Percentiles rank a stretch among this genome's conserved stretches.
These are phyloP conservation scores for Megaleporinus macrocephalus DNA, from an alignment of 2,113 vertebrate species.

Conservation along the genomic window DNA sequence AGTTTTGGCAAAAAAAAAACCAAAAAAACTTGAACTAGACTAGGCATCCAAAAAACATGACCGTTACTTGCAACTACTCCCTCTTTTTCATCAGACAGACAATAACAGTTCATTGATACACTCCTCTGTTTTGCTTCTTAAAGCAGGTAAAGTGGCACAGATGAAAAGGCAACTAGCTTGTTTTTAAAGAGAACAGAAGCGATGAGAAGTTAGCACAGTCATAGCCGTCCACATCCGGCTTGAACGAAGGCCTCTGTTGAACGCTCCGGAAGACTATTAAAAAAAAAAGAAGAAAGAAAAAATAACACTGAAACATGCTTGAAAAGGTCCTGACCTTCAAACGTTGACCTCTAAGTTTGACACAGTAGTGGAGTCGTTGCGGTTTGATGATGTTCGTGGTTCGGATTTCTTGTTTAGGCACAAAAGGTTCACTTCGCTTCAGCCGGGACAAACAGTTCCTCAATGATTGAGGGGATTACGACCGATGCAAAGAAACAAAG, in stretches of 20 bases:
- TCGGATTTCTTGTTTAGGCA: slow-evolving; percentile 9
- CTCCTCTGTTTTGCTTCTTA: slow-evolving; percentile 16
- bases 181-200: slow-evolving; percentile 5
- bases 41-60: slow-evolving; percentile 5
- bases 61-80: slow-evolving; percentile 17
- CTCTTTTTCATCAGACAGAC: slow-evolving; percentile 35
- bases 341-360: slow-evolving; percentile 32
- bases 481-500: not conserved
- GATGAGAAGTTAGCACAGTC: slow-evolving; percentile 17
- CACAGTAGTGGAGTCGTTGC: not conserved
- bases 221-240: not conserved
- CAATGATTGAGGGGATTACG: not conserved
- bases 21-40: not conserved
- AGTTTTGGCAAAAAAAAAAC: slow-evolving; percentile 25
- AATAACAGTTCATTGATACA: slow-evolving; percentile 29
- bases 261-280: slow-evolving; percentile 22
- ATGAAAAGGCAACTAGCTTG: slow-evolving; percentile 10
- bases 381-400: not conserved
- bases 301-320: slow-evolving; percentile 47
- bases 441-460: not conserved
- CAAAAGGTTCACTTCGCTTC: not conserved
- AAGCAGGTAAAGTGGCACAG: slow-evolving; percentile 42
- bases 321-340: slow-evolving; percentile 42
- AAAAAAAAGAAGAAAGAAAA: not conserved
- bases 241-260: slow-evolving; percentile 1